Evolutionary conservation across 2,888 invertebrate species (phyloP).

Genomic region (Meiosimyza platycephala): DNA sequence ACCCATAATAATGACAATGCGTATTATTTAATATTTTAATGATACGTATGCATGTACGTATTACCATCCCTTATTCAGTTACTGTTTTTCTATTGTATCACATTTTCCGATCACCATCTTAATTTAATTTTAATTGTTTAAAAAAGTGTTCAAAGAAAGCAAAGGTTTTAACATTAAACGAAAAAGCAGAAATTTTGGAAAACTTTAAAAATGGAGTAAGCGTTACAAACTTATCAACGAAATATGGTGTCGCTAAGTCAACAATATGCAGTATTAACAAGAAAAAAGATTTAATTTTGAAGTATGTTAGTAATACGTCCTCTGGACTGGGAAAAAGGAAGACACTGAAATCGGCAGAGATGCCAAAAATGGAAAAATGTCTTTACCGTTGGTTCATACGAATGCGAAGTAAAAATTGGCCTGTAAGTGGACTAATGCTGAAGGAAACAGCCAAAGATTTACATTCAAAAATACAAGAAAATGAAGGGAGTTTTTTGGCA

Average conservation of each 20-base stretch:
- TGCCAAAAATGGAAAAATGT: conserved; percentile 3
- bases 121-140: not conserved
- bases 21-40: too few species aligned
- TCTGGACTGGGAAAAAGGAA: conserved; percentile 4
- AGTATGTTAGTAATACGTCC: not conserved
- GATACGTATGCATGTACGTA: too few species aligned
- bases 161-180: not conserved
- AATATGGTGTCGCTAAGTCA: conserved; percentile 12
- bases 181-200: conserved; percentile 11
- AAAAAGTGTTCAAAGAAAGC: too few species aligned
- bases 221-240: conserved; percentile 1
- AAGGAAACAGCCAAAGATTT: not conserved
- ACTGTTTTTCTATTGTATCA: not conserved
- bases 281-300: not conserved
- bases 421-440: too few species aligned
- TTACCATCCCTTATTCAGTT: too few species aligned
- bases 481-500: conserved; percentile 5
- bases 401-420: too few species aligned
- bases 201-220: conserved; percentile 10
- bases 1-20: too few species aligned
- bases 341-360: not conserved
- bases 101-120: not conserved
- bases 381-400: conserved; percentile 5
- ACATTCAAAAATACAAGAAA: conserved; percentile 32
- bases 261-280: conserved; percentile 6